Conservation (phyloP, 2,888 invertebrate genomes). For the Zaprionus lineosus region DNA sequence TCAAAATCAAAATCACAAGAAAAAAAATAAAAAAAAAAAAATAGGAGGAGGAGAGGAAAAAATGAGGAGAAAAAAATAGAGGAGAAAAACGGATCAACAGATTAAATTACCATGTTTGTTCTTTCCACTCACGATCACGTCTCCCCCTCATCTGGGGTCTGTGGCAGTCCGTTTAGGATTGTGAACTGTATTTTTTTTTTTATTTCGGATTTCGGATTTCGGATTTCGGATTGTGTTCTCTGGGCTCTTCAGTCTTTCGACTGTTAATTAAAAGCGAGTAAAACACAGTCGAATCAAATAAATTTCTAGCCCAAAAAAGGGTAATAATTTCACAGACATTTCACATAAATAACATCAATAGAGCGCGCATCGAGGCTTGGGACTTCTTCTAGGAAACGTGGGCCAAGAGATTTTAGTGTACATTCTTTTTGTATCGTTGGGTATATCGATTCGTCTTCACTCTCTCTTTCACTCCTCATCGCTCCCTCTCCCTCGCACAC, state of each 20-base stretch:
- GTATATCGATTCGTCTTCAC: too few species aligned
- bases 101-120: conserved; percentile 73
- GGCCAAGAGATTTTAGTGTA: conserved; percentile 61
- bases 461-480: conserved; percentile 10
- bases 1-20: conserved; percentile 33
- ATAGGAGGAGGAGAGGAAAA: too few species aligned
- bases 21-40: too few species aligned
- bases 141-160: background rate
- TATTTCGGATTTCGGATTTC: background rate
- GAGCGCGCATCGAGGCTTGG: conserved; percentile 35
- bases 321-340: conserved; percentile 75
- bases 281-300: conserved; percentile 74
- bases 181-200: conserved; percentile 15
- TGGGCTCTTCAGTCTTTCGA: conserved; percentile 38
- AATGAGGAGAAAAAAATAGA: background rate
- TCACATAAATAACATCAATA: conserved; percentile 78
- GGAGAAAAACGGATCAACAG: conserved; percentile 50
- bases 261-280: conserved; percentile 77
- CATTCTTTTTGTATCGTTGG: conserved; percentile 45
- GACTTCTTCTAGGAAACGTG: conserved; percentile 64
- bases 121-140: conserved; percentile 21
- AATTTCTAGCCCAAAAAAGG: conserved; percentile 66
- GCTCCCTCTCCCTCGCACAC: conserved; percentile 1
- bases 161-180: conserved; percentile 11
- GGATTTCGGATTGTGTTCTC: conserved; percentile 21